Evolutionary conservation across 1,140 invertebrate species (phyloP), one percentile per base, ranked within the genome.

Genomic region (Eufriesea mexicana): DNA sequence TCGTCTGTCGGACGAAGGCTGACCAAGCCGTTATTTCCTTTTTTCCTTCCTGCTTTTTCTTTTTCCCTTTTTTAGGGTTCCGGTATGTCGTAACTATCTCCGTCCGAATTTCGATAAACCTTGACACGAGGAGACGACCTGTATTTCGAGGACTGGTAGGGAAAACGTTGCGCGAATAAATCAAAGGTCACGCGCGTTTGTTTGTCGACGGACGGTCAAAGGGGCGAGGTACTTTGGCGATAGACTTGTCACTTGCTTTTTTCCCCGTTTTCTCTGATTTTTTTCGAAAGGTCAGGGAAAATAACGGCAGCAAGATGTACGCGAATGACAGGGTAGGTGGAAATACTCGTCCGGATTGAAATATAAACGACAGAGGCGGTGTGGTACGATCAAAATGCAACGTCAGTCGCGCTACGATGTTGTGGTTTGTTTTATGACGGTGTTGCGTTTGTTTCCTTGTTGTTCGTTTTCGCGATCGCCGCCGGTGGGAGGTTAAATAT

Each of bases 351-450:
- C 16, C 42, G 45, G 55, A 79, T 79, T 72, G 77, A 79, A 79
- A 79, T 72, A 57, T 72, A 72, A 72, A 72, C 55, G 77, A 59
- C 14, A 35, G 57, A 9, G 28, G 42, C 64, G 66, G 18, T 35
- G 18, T 35, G 66, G 54, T 35, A 25, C 28, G 70, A 74, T 81
- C 59, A 28, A 57, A 81, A 81, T 67, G 79, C 35, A 80, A 61
- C 78, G 68, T 79, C 78, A 62, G 28, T 79, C 57, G 45, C 4
- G 78, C 55, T 25, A 72, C 55, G 28, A 59, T 72, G 77, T 72
- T 73, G 79, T 28, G 59, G 49, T 62, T 64, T 64, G 79, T 74
- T 81, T 74, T 74, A 74, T 74, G 59, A 81, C 59, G 49, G 72
- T 67, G 61, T 75, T 76, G 79, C 79, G 70, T 64, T 71, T 49